Evolutionary conservation across 2,888 invertebrate genomes (phyloP).

Genomic region (Clitarchus hookeri): DNA sequence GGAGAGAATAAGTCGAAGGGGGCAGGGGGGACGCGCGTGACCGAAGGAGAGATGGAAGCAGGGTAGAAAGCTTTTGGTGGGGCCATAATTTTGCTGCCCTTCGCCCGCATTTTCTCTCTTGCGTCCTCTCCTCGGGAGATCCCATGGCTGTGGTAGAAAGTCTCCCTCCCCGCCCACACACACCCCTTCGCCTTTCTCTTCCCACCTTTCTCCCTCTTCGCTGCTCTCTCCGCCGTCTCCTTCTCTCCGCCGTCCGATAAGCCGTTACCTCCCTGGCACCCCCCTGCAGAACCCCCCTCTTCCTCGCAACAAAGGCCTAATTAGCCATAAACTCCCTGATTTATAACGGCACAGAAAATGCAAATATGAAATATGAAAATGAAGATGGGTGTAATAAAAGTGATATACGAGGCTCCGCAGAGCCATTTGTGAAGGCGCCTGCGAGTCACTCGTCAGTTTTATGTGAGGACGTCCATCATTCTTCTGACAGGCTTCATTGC

Average conservation of each 20-base stretch:
- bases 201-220: slow-evolving; percentile 48
- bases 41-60: slow-evolving; percentile 11
- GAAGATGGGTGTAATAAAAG: slow-evolving; percentile 64
- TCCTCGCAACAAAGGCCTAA: slow-evolving; percentile 58
- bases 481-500: slow-evolving; percentile 55
- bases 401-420: slow-evolving; percentile 59
- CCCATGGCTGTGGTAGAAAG: slow-evolving; percentile 38
- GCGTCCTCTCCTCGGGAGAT: slow-evolving; percentile 17
- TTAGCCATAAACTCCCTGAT: slow-evolving; percentile 69
- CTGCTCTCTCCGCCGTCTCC: slow-evolving; percentile 33
- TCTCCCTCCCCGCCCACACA: slow-evolving; percentile 30
- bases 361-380: slow-evolving; percentile 68
- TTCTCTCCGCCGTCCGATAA: slow-evolving; percentile 54
- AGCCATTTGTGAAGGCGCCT: slow-evolving; percentile 57
- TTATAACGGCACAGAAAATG: slow-evolving; percentile 65
- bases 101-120: slow-evolving; percentile 30
- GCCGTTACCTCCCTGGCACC: slow-evolving; percentile 52
- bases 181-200: slow-evolving; percentile 27
- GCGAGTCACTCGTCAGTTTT: slow-evolving; percentile 49
- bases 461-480: slow-evolving; percentile 54
- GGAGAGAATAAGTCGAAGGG: slow-evolving; percentile 17
- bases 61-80: slow-evolving; percentile 12
- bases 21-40: slow-evolving; percentile 7
- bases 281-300: slow-evolving; percentile 49
- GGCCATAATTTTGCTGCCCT: slow-evolving; percentile 20